A percentile compares a stretch with the other conserved stretches of the same genome.
phyloP scores from a whole-genome alignment of 2,113 vertebrate species.

The Vicugna pacos region DNA sequence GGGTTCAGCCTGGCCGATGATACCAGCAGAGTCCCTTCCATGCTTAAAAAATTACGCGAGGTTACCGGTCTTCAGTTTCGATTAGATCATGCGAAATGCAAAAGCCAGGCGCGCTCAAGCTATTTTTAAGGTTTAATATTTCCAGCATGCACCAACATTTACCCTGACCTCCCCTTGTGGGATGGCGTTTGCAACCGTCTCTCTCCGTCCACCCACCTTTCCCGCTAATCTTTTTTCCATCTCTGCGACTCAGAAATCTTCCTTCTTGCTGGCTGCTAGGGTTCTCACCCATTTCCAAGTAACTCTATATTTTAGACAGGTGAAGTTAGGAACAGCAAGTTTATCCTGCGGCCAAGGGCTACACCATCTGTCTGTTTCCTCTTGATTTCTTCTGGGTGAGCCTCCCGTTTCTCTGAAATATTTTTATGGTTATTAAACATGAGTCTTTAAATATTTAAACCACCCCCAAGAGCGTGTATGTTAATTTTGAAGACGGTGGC shows the following conservation, averaged over 20 bases:
- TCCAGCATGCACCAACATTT: background rate
- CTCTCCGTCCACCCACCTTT: accelerated
- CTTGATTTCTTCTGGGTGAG: background rate
- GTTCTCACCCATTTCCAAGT: too few species aligned
- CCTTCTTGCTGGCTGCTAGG: background rate
- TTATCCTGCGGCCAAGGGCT: accelerated
- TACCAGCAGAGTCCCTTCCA: background rate
- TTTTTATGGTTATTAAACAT: background rate
- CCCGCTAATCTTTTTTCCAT: background rate
- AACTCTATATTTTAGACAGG: background rate
- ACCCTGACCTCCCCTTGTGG: too few species aligned
- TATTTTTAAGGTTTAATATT: background rate
- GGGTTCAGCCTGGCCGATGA: background rate
- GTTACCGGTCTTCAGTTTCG: background rate
- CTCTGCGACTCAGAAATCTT: accelerated
- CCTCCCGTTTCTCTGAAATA: background rate
- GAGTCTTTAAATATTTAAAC: background rate
- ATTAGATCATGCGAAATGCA: background rate
- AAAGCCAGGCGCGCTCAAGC: accelerated
- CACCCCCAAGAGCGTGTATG: background rate
- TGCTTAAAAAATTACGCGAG: background rate
- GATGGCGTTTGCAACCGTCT: accelerated
- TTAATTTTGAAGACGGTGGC: background rate
- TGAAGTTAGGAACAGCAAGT: background rate
- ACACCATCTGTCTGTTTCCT: accelerated